Conservation (phyloP, 2,113 vertebrate species). For the Meleagris gallopavo region DNA sequence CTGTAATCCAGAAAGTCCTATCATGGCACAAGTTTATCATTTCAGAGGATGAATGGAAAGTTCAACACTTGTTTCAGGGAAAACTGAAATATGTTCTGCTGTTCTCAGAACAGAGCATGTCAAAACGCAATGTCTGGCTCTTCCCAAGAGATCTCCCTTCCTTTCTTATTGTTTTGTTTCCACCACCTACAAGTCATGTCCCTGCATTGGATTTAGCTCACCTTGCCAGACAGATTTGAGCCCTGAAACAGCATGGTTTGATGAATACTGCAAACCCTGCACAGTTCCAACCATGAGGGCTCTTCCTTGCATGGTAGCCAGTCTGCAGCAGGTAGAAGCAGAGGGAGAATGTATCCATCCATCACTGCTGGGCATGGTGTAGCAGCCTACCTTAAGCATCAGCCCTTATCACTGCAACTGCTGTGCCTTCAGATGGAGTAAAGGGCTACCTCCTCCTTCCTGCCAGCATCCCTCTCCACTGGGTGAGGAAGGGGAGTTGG, state of each 20-base stretch:
- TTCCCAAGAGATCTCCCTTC: neutral
- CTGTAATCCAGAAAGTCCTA: neutral
- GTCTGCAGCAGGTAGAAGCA: neutral
- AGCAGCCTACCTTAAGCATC: neutral
- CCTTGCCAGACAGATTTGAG: neutral
- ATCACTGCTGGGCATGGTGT: accelerated
- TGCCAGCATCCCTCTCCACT: neutral
- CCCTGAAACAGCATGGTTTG: neutral
- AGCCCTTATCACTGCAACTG: neutral
- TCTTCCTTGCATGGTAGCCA: neutral
- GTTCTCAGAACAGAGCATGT: neutral
- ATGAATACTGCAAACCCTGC: neutral
- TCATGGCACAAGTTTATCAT: neutral
- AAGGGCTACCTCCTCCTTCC: neutral
- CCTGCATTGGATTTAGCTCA: neutral
- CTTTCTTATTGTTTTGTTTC: neutral
- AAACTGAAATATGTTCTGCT: neutral
- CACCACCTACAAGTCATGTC: neutral
- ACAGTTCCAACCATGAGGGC: neutral
- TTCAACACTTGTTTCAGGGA: neutral
- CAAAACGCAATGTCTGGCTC: neutral
- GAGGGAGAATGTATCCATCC: neutral
- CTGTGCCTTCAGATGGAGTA: neutral
- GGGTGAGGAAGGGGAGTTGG: neutral
- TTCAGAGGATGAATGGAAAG: neutral